Percentiles rank a stretch among this genome's conserved stretches.
Evolutionary conservation across 2,797 vertebrate genomes (phyloP).

Genomic region (Danio aesculapii): DNA sequence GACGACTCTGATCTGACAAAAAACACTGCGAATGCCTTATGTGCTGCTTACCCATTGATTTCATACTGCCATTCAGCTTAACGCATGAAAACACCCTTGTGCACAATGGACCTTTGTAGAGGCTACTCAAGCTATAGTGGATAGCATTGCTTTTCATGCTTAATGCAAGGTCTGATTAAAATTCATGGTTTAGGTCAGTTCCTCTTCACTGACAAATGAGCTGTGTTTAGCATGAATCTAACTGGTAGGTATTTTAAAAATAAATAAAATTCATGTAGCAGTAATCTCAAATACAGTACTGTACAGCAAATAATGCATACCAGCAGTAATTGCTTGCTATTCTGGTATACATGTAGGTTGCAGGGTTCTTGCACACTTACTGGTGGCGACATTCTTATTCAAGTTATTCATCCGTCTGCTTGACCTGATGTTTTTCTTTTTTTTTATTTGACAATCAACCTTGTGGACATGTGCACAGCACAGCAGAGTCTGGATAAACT

Average conservation of each 20-base stretch:
- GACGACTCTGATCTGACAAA: slow-evolving; percentile 53
- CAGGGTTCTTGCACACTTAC: slow-evolving; percentile 7
- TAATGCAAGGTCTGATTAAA: slow-evolving; percentile 68
- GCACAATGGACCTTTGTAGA: slow-evolving; percentile 67
- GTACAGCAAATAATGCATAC: neutral
- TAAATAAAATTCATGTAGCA: neutral
- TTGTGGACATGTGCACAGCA: slow-evolving; percentile 57
- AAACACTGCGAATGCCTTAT: slow-evolving; percentile 58
- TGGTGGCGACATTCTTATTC: slow-evolving; percentile 46
- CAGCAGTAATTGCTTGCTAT: neutral
- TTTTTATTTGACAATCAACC: slow-evolving; percentile 64
- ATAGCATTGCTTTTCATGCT: slow-evolving; percentile 55
- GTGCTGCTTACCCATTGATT: slow-evolving; percentile 65
- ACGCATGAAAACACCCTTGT: slow-evolving; percentile 56
- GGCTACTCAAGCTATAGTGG: slow-evolving; percentile 55
- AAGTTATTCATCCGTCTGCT: slow-evolving; percentile 48
- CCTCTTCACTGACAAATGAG: slow-evolving; percentile 31
- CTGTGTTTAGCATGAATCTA: neutral
- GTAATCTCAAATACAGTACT: neutral
- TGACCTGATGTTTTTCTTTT: slow-evolving; percentile 40
- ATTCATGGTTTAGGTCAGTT: slow-evolving; percentile 65
- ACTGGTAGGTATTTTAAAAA: neutral
- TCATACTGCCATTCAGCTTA: slow-evolving; percentile 60
- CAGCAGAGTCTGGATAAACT: slow-evolving; percentile 62
- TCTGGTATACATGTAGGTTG: neutral